A percentile compares a stretch with the other conserved stretches of the same genome.
Evolutionary conservation across 2,888 invertebrate species (phyloP).

Genomic region (Aleiodes testaceus): DNA sequence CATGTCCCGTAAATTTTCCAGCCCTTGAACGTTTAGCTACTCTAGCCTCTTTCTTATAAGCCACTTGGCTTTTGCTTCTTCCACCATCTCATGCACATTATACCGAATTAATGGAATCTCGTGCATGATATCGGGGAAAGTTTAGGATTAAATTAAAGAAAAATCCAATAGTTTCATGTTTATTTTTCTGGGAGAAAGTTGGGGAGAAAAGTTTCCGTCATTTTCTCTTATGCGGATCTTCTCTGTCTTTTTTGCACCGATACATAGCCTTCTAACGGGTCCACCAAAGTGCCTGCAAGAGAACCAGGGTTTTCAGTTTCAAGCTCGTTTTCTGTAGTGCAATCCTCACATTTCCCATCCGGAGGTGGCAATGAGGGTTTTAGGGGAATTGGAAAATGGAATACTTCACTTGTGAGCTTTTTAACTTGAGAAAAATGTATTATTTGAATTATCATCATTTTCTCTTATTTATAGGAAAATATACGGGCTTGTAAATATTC

Average conservation of each 20-base stretch:
- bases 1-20: constrained; percentile 17
- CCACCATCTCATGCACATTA: no score
- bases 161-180: background rate
- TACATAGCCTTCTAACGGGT: background rate
- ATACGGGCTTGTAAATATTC: no score
- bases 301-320: constrained; percentile 8
- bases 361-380: constrained; percentile 6
- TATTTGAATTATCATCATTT: no score
- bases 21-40: constrained; percentile 3
- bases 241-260: background rate
- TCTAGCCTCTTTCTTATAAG: background rate
- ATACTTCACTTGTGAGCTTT: constrained; percentile 13
- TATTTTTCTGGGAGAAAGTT: background rate
- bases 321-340: constrained; percentile 18
- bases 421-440: constrained; percentile 19
- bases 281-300: constrained; percentile 10
- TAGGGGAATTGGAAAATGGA: background rate
- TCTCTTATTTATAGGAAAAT: no score
- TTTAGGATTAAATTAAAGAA: background rate
- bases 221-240: background rate
- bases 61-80: background rate
- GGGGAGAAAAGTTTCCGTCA: constrained; percentile 15
- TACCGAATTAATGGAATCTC: no score
- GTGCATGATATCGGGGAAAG: background rate
- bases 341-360: constrained; percentile 23